A percentile compares a stretch with the other conserved stretches of the same genome.
Evolutionary conservation across 2,888 invertebrate species (phyloP).

Genomic region (Drosophila paramelanica): DNA sequence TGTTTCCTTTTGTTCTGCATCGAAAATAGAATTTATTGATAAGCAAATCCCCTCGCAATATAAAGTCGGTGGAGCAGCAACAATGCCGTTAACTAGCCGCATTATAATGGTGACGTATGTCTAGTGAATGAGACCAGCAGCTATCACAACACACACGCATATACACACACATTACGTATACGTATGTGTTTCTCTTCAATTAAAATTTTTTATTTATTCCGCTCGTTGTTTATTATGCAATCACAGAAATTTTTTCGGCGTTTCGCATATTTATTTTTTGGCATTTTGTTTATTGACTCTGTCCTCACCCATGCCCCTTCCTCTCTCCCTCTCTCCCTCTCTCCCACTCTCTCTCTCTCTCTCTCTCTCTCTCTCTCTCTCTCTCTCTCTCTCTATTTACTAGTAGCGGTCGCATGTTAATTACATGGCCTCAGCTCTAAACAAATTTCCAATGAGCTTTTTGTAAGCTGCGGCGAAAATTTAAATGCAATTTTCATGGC

Average conservation of each 20-base stretch:
- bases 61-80: slow-evolving; percentile 16
- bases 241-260: slow-evolving; percentile 62
- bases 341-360: no score
- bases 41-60: slow-evolving; percentile 37
- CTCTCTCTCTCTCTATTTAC: no score
- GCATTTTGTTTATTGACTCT: slow-evolving; percentile 71
- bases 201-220: slow-evolving; percentile 48
- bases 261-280: slow-evolving; percentile 68
- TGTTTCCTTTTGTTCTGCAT: slow-evolving; percentile 24
- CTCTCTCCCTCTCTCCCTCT: neutral
- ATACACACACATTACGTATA: slow-evolving; percentile 41
- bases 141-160: slow-evolving; percentile 23
- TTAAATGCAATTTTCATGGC: slow-evolving; percentile 36
- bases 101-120: slow-evolving; percentile 67
- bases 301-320: neutral
- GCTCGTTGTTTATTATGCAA: slow-evolving; percentile 71
- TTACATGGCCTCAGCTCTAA: slow-evolving; percentile 44
- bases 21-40: slow-evolving; percentile 66
- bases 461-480: slow-evolving; percentile 40
- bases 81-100: slow-evolving; percentile 42
- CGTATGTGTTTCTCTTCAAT: slow-evolving; percentile 72
- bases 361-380: neutral
- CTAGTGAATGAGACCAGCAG: slow-evolving; percentile 36
- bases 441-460: slow-evolving; percentile 24
- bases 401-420: slow-evolving; percentile 60